Base-by-base conservation (phyloP, 2,888 invertebrate genomes). In the Polydrusus tereticollis region DNA sequence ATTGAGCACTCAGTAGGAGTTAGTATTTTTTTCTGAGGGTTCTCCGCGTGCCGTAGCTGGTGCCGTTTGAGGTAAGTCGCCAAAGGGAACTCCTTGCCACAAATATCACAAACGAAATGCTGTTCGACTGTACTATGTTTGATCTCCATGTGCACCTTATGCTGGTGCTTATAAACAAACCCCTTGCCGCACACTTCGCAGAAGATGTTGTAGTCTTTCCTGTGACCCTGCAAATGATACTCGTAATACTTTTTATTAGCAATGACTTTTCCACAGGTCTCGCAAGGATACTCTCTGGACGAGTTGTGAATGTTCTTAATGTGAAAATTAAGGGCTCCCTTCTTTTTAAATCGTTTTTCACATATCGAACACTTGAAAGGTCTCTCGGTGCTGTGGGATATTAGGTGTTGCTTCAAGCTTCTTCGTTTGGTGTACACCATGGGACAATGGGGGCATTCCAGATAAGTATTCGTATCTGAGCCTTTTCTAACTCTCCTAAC, bases 251-350 rank as follows among this genome's bases (percentile, higher is more conserved):
- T 76, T 60, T 80, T 78, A 6, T 78, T 78, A 12, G 76, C 76
- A 74, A 90, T 87, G 50, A 87, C 87, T 76, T 89, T 89, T 0
- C 88, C 87, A 75, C 90, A 90, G 0, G 88, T 82, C 0, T 88
- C 85, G 75, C 90, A 90, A n/a, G 59, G 52, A 50, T 87, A 69
- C 8, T 50, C 45, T 4, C 73, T 33, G 29, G 16, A 18, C 18
- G 69, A 60, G 50, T 69, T 41, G 33, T 73, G 73, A 7, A 73
- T 73, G 18, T 58, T 68, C 38, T 72, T 65, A 10, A 65, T 62
- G 45, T 74, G 74, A 45, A 45, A 29, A 8, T 41, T 59, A 0
- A 74, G 45, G 85, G 64, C 60, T 7, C 29, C 87, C 86, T 12
- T 85, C 82, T 10, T 72, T 59, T 62, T 69, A 43, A 75, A 72